Evolutionary conservation across 2,888 invertebrate species (phyloP).

Genomic region (Cryptus armator): DNA sequence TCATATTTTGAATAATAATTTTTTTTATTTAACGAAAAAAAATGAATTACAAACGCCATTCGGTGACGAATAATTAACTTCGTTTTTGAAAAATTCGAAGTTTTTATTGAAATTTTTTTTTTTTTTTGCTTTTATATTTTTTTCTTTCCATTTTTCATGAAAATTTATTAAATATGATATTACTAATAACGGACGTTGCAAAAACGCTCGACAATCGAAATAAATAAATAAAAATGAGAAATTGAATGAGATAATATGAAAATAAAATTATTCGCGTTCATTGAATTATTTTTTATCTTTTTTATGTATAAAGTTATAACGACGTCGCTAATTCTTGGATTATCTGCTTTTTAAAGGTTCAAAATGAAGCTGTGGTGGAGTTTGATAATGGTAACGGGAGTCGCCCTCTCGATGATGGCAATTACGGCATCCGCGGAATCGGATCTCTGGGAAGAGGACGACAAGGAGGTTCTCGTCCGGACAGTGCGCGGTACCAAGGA

Average conservation of each 20-base stretch:
- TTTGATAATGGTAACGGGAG: constrained; percentile 82
- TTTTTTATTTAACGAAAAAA: too few relatives aligned
- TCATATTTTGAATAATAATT: too few relatives aligned
- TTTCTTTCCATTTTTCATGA: too few relatives aligned
- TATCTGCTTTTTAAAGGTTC: constrained; percentile 62
- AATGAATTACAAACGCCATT: too few relatives aligned
- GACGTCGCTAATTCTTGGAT: background rate
- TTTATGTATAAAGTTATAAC: constrained; percentile 1
- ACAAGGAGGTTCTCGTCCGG: constrained; percentile 92
- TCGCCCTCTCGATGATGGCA: constrained; percentile 87
- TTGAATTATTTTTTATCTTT: constrained; percentile 7
- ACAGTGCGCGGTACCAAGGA: constrained; percentile 93
- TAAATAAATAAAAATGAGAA: background rate
- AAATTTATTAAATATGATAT: too few relatives aligned
- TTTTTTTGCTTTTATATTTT: too few relatives aligned
- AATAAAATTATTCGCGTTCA: background rate
- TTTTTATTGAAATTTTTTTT: too few relatives aligned
- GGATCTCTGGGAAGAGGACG: constrained; percentile 92
- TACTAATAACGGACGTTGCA: too few relatives aligned
- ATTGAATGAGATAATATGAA: background rate
- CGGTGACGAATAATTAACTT: too few relatives aligned
- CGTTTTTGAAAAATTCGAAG: too few relatives aligned
- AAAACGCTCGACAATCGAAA: too few relatives aligned
- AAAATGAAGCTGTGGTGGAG: constrained; percentile 84
- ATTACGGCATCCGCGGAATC: constrained; percentile 86